A percentile compares a stretch with the other conserved stretches of the same genome.
Conservation (phyloP, 2,797 vertebrate genomes). For the Emys orbicularis region DNA sequence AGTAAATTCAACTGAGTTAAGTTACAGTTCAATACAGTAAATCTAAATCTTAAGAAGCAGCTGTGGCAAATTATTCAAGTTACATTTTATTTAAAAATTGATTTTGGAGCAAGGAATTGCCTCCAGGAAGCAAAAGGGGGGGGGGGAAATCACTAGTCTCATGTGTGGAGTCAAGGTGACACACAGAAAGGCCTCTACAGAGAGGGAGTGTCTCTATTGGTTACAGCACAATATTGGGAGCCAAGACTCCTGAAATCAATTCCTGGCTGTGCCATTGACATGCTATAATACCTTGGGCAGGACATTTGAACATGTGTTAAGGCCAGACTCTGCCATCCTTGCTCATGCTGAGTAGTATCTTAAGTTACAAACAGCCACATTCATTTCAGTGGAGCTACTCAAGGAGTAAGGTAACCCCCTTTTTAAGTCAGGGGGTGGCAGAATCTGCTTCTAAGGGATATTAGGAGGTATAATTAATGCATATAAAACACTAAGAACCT, state of each 20-base stretch:
- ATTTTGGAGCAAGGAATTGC: not conserved
- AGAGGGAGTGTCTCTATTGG: not conserved
- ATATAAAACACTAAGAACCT: not conserved
- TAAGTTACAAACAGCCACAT: not conserved
- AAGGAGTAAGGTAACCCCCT: not conserved
- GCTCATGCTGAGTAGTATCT: not conserved
- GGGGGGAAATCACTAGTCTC: not conserved
- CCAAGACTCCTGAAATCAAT: not conserved
- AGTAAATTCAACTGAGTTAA: not conserved
- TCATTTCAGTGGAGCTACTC: not conserved
- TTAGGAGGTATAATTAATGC: not conserved
- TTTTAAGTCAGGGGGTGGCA: not conserved
- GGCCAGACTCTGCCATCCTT: not conserved
- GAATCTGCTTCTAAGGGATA: not conserved
- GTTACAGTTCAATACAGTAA: not conserved
- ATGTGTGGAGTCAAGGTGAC: not conserved
- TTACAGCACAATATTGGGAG: not conserved
- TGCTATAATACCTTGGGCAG: not conserved
- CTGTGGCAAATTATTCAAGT: not conserved
- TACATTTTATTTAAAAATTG: not conserved
- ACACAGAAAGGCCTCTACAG: not conserved
- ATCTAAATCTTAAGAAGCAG: not conserved
- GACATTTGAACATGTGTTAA: fast-evolving
- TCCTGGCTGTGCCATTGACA: not conserved
- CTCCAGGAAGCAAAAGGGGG: not conserved